Evolutionary conservation across 2,113 vertebrate species (phyloP), one percentile per base, ranked within the genome.

Genomic region (Eulemur macaco): DNA sequence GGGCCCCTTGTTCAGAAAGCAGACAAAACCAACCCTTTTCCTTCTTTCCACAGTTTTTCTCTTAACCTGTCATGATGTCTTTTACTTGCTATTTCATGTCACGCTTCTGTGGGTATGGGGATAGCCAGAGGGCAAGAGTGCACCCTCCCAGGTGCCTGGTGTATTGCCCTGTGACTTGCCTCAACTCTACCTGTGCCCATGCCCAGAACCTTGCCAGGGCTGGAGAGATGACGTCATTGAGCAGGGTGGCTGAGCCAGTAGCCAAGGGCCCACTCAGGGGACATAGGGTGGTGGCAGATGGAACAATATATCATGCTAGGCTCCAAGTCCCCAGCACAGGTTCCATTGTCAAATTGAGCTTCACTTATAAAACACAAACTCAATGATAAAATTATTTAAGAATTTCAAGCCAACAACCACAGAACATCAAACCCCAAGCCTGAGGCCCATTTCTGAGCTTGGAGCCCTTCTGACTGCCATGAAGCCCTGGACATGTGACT

Each of bases 151-250:
- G 34, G 23, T 64, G 20, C 42, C 20, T 58, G 64, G 20, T 27
- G 31, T 64, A 52, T 27, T 3, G 0, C 42, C 37, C 42, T 88
- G 21, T 7, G 18, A 54, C 50, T 39, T 68, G 15, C 37, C 25
- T 52, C 13, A 9, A 66, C 37, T 29, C 18, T 42, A 73, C 2
- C 20, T 52, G n/a, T 23, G 10, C 5, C 17, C 1, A 37, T 11
- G 47, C 11, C 15, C 45, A 71, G 34, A 9, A 63, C 29, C 9
- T 0, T 29, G 45, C 11, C 14, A 34, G 31, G 29, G 15, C 13
- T 58, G 20, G 15, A 50, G 0, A 1, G 34, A 2, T 5, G 2
- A 9, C 4, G 1, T 73, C 45, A 34, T 0, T 80, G 63, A 39
- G 34, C 27, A 73, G 39, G 14, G 13, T 64, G 27, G 14, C 25